Evolutionary conservation across 2,888 invertebrate genomes (phyloP), one percentile per base, ranked within the genome.

Genomic region (Drosophila differens): DNA sequence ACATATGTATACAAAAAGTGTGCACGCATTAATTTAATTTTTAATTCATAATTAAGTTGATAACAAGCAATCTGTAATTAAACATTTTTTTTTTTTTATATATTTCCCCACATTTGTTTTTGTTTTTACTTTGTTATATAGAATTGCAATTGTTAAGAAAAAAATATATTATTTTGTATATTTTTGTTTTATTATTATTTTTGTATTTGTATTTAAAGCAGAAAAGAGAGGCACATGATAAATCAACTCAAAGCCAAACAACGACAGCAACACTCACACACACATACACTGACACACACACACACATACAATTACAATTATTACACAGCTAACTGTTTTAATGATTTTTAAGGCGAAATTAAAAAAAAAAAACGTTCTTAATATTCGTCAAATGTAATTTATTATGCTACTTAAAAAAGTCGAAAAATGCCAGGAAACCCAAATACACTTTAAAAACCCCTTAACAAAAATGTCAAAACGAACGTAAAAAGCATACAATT

Each of bases 281-380:
- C 44, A 68, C 7, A 32, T 9, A 32, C 32, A 32, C 9, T 3
- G 0, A 54, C 10, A 41, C 19, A 61, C 30, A 41, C 37, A 64
- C 49, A 72, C 39, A 59, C 35, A 69, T 32, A 51, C 30, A 37
- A 44, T 25, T 25, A 25, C 49, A 49, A 54, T 47, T 59, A 47
- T 49, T 58, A 70, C 64, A 72, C 78, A 81, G 78, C 75, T 72
- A 81, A 81, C 75, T 81, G 78, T 81, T 81, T 80, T 72, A 81
- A 75, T 71, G 81, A 77, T 81, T 73, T 68, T 57, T 70, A 64
- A 55, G 55, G 54, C 41, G 51, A 57, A 58, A 37, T 60, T 14
- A 62, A 62, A 62, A 62, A 61, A 22, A 35, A 35, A 28, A 47
- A 60, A 79, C 63, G 68, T 72, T 79, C 72, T 79, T 60, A 66